Percentiles rank a stretch among this genome's conserved stretches.
These are phyloP conservation scores for Astropecten irregularis DNA, from an alignment of 53 echinoderm and acorn worm species.

Conservation along the genomic window DNA sequence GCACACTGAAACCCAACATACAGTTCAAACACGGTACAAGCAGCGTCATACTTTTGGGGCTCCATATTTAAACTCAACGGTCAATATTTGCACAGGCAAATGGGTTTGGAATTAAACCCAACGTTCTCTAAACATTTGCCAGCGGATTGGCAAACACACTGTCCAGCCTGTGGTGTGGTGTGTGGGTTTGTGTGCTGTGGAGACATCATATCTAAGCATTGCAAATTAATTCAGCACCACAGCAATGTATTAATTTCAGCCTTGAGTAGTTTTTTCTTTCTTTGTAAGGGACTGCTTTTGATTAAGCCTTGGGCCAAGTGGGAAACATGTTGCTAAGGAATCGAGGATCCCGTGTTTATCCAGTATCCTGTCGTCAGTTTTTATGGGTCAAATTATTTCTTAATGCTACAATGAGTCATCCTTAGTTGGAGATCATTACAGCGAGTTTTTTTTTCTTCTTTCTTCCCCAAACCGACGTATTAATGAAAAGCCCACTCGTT, in stretches of 20 bases:
- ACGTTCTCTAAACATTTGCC: conserved; percentile 57
- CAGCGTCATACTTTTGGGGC: conserved; percentile 2
- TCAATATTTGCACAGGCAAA: conserved; percentile 55
- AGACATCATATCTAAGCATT: conserved; percentile 40
- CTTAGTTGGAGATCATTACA: no score
- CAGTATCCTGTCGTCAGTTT: not conserved
- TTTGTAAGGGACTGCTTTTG: conserved; percentile 40
- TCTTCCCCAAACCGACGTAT: no score
- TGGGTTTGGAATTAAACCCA: conserved; percentile 59
- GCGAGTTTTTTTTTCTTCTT: no score
- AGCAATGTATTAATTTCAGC: conserved; percentile 55
- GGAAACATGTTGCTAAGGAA: not conserved
- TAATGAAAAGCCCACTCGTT: no score
- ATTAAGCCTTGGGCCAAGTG: not conserved
- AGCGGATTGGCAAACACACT: conserved; percentile 51
- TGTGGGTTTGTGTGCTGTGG: no score
- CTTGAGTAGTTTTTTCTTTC: not conserved
- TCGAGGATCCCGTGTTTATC: not conserved
- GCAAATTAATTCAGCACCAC: conserved; percentile 56
- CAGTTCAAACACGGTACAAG: conserved; percentile 30
- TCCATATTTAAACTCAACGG: conserved; percentile 45
- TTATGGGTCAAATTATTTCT: conserved; percentile 3
- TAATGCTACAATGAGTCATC: not conserved
- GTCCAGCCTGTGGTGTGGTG: conserved; percentile 12
- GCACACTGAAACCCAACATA: conserved; percentile 15